A percentile compares a stretch with the other conserved stretches of the same genome.
These are phyloP conservation scores for Leptobrachium ailaonicum DNA, from an alignment of 2,113 vertebrate species.

Conservation along the genomic window DNA sequence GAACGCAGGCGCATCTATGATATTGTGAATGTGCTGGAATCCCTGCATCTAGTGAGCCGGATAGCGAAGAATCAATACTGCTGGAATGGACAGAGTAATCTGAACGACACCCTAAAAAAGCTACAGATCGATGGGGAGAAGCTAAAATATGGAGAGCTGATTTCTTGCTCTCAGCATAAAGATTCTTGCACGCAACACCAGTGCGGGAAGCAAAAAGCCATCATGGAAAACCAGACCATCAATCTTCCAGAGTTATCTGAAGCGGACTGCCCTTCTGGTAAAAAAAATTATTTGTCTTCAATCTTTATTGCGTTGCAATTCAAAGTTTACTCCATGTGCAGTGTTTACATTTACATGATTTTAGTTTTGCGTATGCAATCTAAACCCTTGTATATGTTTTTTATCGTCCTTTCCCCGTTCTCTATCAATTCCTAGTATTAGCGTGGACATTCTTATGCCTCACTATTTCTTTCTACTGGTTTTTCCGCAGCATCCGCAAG, in stretches of 20 bases:
- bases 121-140: constrained; percentile 77
- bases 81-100: constrained; percentile 82
- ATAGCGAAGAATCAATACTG: constrained; percentile 93
- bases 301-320: not conserved
- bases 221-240: constrained; percentile 59
- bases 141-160: constrained; percentile 83
- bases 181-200: constrained; percentile 64
- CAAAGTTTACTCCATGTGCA: no score
- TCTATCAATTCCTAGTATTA: no score
- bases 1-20: constrained; percentile 92
- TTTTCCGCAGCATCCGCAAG: constrained; percentile 71
- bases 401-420: no score
- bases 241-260: constrained; percentile 64
- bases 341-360: no score
- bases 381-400: no score
- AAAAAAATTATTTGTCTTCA: constrained; percentile 29
- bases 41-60: constrained; percentile 83
- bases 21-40: constrained; percentile 92
- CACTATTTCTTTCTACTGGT: no score
- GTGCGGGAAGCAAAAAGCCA: constrained; percentile 55
- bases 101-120: constrained; percentile 76
- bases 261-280: constrained; percentile 72
- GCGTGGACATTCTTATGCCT: no score
- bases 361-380: no score
- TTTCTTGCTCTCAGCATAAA: constrained; percentile 69